phyloP scores from a whole-genome alignment of 2,113 vertebrate genomes.

The Siphamia tubifer region DNA sequence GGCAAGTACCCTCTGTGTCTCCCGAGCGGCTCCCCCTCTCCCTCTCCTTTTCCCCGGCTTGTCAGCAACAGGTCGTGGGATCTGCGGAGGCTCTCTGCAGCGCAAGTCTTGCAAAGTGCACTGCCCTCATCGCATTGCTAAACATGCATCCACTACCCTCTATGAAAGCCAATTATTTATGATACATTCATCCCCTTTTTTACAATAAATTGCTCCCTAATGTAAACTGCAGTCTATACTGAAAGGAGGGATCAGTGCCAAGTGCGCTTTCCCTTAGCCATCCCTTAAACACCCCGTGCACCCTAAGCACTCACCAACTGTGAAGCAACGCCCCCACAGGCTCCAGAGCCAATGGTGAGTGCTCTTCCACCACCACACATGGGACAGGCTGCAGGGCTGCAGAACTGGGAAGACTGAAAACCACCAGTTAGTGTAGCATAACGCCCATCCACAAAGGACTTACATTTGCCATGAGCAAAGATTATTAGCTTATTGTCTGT shows the following conservation, averaged over 20 bases:
- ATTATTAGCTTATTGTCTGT: too few species aligned
- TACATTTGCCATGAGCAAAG: too few species aligned
- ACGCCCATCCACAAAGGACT: too few species aligned
- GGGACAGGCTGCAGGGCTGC: slow-evolving; percentile 22
- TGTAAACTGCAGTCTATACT: slow-evolving; percentile 60
- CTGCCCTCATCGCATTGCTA: slow-evolving; percentile 75
- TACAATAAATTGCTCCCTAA: slow-evolving; percentile 38
- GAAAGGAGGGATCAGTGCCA: slow-evolving; percentile 75
- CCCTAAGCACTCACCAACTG: slow-evolving; percentile 54
- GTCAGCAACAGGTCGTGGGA: slow-evolving; percentile 80
- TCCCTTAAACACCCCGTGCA: slow-evolving; percentile 75
- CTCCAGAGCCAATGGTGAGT: slow-evolving; percentile 71
- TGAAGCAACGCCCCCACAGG: slow-evolving; percentile 63
- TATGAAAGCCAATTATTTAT: slow-evolving; percentile 54
- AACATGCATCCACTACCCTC: slow-evolving; percentile 49
- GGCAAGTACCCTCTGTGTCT: slow-evolving; percentile 57
- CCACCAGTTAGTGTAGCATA: neutral
- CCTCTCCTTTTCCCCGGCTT: slow-evolving; percentile 69
- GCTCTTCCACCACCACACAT: slow-evolving; percentile 43
- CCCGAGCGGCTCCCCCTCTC: slow-evolving; percentile 58
- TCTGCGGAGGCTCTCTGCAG: slow-evolving; percentile 74
- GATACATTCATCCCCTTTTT: slow-evolving; percentile 56
- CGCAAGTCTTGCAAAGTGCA: slow-evolving; percentile 72
- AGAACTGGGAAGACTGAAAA: neutral
- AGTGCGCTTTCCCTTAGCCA: slow-evolving; percentile 76